Percentiles rank a stretch among this genome's conserved stretches.
Evolutionary conservation across 2,888 invertebrate genomes (phyloP).

Genomic region (Tenthredo livida): DNA sequence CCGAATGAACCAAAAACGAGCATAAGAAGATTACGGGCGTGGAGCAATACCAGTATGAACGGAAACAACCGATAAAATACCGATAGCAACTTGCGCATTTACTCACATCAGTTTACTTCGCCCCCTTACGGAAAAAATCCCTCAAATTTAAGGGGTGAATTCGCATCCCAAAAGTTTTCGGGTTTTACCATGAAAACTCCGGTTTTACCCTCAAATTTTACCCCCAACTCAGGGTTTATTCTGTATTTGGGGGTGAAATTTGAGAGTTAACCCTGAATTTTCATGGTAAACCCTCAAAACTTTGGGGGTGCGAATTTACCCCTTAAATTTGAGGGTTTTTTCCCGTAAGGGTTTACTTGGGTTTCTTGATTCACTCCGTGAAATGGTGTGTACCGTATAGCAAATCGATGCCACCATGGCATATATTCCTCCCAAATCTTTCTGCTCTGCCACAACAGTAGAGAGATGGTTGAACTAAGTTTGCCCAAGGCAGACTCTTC

Average conservation of each 20-base stretch:
- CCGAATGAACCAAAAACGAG: background rate
- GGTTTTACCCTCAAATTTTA: too few species aligned
- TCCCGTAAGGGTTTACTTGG: too few species aligned
- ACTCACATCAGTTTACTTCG: background rate
- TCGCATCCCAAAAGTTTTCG: too few species aligned
- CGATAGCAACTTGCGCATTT: background rate
- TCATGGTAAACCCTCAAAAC: too few species aligned
- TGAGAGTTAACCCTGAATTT: too few species aligned
- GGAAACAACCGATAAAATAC: background rate
- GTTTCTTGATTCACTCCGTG: background rate
- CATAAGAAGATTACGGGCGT: background rate
- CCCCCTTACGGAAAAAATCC: too few species aligned
- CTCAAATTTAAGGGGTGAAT: too few species aligned
- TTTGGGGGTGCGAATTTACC: too few species aligned
- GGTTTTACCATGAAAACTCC: too few species aligned
- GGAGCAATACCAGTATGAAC: background rate
- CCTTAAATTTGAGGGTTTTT: too few species aligned
- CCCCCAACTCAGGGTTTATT: too few species aligned
- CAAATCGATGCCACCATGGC: background rate
- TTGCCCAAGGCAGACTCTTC: background rate
- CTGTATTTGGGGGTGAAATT: too few species aligned
- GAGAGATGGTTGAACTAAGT: background rate
- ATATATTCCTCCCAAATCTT: background rate
- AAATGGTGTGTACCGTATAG: background rate
- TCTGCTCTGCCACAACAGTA: background rate